Base-by-base conservation (phyloP, 37 sponge, comb jelly and placozoan genomes). In the Ianthella basta region DNA sequence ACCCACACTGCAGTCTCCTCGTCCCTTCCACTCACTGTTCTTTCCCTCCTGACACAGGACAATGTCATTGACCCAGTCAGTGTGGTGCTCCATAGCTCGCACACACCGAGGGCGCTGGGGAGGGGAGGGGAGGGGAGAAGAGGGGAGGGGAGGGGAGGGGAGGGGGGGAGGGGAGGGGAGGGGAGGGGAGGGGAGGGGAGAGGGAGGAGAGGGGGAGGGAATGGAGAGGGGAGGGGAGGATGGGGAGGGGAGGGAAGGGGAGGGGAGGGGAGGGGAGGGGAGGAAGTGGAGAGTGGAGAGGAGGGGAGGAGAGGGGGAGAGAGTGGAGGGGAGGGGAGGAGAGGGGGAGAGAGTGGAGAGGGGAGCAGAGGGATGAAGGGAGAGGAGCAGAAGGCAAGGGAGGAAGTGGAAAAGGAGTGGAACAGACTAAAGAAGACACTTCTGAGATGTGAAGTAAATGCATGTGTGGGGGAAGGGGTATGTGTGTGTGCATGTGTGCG, bases 61-160 rank as follows among this genome's bases (percentile, higher is more conserved):
- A 25, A 98, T 92, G 56, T 94, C 95, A 57, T 96, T 99, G 56
- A 99, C 92, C 99, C 99, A 99, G 79, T 96, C 99, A 0, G 97
- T 93, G 83, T 99, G 99, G 66, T 96, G 97, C 35, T 99, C 99
- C 87, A 96, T 59, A 0, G 92, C 87, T 66, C 38, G 68, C 25
- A 80, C 38, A 40, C 74, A 81, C 32, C 34, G 38, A 27, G 32
- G 70, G 56, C 57, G 36, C 29, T 29, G 34, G 27, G 75, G 34
- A 30, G 50, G 8, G 33, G 80, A 40, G 36, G 30, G 19, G 29
- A 15, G 29, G n/a, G 34, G 50, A 56, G 35, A 59, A 16, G 78
- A 10, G 15, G 63, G 20, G 24, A 30, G 30, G 13, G 27, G 4
- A 13, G 12, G 13, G 30, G 8, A 3, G 8, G 30, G 8, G 30